A percentile compares a stretch with the other conserved stretches of the same genome.
Evolutionary conservation across 2,888 invertebrate genomes (phyloP).

Genomic region (Spisula subtruncata): DNA sequence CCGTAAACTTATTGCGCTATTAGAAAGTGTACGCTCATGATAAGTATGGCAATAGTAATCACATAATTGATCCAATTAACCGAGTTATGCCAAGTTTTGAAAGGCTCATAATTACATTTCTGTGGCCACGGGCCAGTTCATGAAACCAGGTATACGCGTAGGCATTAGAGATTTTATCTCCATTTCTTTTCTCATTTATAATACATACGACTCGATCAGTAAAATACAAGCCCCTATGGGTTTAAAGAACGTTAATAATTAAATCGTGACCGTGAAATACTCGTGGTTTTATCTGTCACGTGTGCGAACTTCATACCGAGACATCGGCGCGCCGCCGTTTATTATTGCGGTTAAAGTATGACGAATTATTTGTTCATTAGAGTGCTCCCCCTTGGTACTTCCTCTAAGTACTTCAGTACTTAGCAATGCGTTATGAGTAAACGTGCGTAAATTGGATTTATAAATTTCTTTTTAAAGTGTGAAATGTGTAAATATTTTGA

Average conservation of each 20-base stretch:
- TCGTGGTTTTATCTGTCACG: conserved; percentile 21
- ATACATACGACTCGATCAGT: not conserved
- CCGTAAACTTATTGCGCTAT: too few species aligned
- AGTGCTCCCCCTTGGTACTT: conserved; percentile 2
- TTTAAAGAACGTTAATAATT: not conserved
- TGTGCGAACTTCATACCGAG: conserved; percentile 4
- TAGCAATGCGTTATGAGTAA: not conserved
- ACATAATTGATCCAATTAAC: too few species aligned
- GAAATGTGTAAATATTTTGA: not conserved
- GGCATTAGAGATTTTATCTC: too few species aligned
- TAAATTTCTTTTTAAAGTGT: not conserved
- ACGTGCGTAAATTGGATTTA: conserved; percentile 6
- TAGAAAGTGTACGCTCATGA: too few species aligned
- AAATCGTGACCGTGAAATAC: conserved; percentile 14
- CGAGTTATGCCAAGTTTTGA: too few species aligned
- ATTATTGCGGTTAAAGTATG: conserved; percentile 1
- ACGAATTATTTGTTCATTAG: not conserved
- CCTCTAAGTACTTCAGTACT: conserved; percentile 10
- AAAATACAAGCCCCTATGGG: not conserved
- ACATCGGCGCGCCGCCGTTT: not conserved
- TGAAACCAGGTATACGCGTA: too few species aligned
- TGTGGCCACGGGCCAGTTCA: too few species aligned
- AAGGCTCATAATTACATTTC: too few species aligned
- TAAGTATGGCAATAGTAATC: too few species aligned
- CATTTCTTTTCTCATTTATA: too few species aligned